phyloP scores from a whole-genome alignment of 2,797 vertebrate genomes.

The Sebastes kiyomatsui region DNA sequence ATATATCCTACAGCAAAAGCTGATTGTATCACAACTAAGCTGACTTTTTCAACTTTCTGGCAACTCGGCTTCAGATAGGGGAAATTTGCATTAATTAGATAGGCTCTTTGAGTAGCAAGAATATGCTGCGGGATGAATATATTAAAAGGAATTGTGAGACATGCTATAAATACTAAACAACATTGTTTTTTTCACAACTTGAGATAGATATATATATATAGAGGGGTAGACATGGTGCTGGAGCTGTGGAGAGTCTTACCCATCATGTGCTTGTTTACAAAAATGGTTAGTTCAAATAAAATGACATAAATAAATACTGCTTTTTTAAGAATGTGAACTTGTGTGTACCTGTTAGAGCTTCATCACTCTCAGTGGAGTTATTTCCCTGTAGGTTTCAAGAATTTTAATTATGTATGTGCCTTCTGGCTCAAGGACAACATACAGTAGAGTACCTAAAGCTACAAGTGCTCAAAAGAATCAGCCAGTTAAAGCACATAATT shows the following conservation, averaged over 20 bases:
- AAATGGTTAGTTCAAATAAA: neutral
- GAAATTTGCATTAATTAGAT: conserved; percentile 84
- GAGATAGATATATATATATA: neutral
- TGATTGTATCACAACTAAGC: conserved; percentile 74
- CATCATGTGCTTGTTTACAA: neutral
- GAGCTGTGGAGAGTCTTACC: neutral
- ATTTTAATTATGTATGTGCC: conserved; percentile 72
- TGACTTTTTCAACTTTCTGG: conserved; percentile 81
- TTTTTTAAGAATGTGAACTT: neutral
- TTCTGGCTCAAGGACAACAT: conserved; percentile 44
- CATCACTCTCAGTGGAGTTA: conserved; percentile 19
- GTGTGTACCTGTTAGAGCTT: neutral
- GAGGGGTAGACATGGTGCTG: neutral
- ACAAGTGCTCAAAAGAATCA: conserved; percentile 67
- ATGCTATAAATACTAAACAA: conserved; percentile 65
- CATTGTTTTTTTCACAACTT: conserved; percentile 20
- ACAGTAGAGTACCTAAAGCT: conserved; percentile 57
- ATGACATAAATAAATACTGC: neutral
- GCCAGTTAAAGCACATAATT: conserved; percentile 68
- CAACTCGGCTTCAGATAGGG: conserved; percentile 70
- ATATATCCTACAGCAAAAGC: conserved; percentile 70
- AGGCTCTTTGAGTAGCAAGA: conserved; percentile 69
- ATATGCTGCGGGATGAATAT: conserved; percentile 74
- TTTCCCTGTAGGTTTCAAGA: conserved; percentile 41
- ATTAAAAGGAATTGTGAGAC: conserved; percentile 64